phyloP scores from a whole-genome alignment of 2,797 vertebrate genomes.

The Pampus argenteus region DNA sequence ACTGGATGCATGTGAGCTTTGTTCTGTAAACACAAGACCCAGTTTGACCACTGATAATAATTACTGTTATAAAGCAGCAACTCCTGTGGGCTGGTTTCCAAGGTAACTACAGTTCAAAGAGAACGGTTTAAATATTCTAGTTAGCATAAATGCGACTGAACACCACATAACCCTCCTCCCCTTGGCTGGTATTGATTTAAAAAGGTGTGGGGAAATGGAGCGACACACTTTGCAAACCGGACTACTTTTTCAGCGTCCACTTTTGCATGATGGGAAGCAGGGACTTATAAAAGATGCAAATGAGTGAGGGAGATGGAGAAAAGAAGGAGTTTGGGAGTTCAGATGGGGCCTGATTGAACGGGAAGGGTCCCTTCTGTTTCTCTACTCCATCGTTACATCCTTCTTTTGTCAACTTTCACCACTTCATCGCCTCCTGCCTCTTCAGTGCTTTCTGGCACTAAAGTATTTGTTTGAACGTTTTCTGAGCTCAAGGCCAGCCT shows the following conservation, averaged over 20 bases:
- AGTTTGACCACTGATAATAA: slow-evolving; percentile 69
- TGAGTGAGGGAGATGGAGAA: slow-evolving; percentile 60
- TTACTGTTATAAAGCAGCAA: slow-evolving; percentile 67
- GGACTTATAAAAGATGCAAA: slow-evolving; percentile 82
- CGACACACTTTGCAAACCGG: slow-evolving; percentile 57
- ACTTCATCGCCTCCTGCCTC: slow-evolving; percentile 52
- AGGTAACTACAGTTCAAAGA: slow-evolving; percentile 80
- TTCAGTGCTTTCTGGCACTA: slow-evolving; percentile 28
- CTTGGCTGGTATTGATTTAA: slow-evolving; percentile 77
- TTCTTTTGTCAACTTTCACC: slow-evolving; percentile 61
- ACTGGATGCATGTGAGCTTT: slow-evolving; percentile 36
- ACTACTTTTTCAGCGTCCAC: slow-evolving; percentile 64
- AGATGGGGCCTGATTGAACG: slow-evolving; percentile 73
- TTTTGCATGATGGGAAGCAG: slow-evolving; percentile 74
- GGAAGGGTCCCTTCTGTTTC: slow-evolving; percentile 74
- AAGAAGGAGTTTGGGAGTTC: slow-evolving; percentile 68
- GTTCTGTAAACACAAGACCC: slow-evolving; percentile 57
- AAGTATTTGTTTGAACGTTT: slow-evolving; percentile 54
- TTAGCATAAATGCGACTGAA: slow-evolving; percentile 73
- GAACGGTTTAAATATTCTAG: slow-evolving; percentile 71
- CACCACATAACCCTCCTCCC: slow-evolving; percentile 53
- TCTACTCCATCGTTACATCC: slow-evolving; percentile 51
- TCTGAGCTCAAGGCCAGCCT: slow-evolving; percentile 39
- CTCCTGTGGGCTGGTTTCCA: slow-evolving; percentile 75
- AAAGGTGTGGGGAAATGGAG: slow-evolving; percentile 68